Base-by-base conservation (phyloP, 1,140 invertebrate genomes). In the Grapholita molesta region DNA sequence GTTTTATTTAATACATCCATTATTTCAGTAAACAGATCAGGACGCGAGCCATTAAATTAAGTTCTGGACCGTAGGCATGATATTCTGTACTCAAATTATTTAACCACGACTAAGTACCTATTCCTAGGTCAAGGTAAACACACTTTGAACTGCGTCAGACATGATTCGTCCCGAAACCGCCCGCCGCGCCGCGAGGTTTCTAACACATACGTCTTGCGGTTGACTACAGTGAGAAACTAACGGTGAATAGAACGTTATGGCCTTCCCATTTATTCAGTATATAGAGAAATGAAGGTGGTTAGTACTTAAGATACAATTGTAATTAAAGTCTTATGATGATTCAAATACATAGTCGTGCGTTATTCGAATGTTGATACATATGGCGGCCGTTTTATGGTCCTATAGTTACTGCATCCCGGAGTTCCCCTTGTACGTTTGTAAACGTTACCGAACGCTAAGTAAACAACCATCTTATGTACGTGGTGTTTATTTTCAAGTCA, bases 261-360 rank as follows among this genome's bases (percentile, higher is more conserved):
- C 55, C 55, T 61, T 61, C 25, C 25, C 55, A 30, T 30, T 61
- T 61, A n/a, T 61, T 55, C 55, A 25, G 30, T 48, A 61, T 61
- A 61, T 61, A 61, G 25, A 61, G 24, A 61, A 61, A 61, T 61
- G 55, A 61, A 61, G 55, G 55, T 61, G 55, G 53, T 61, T 61
- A 61, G 55, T 61, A 61, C 55, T 28, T 61, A 61, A 61, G 55
- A 61, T 61, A 61, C 55, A 61, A 61, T 61, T 76, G 64, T 74
- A 74, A 71, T 72, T 77, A 76, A 82, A 70, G 75, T 82, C 82
- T 82, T 84, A 84, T 84, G 79, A 84, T 69, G 74, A 78, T 76
- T 75, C 70, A 76, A 70, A 73, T 65, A 71, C 70, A 76, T 80
- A 76, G 74, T 78, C 72, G 68, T 80, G 72, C 70, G 70, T 77